Conservation (phyloP, 2,797 vertebrate genomes). For the Yasuhikotakia modesta region DNA sequence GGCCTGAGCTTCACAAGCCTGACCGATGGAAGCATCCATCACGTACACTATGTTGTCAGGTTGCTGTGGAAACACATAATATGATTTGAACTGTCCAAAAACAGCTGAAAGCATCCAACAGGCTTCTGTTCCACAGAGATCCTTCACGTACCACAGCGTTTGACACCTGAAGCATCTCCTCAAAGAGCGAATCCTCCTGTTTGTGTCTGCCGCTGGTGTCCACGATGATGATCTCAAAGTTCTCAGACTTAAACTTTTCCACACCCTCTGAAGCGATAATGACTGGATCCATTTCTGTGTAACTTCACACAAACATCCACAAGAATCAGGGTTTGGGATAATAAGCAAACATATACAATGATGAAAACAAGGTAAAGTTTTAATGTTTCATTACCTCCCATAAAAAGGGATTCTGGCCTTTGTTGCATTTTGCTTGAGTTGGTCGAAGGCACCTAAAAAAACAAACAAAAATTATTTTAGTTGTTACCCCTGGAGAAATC, state of each 20-base stretch:
- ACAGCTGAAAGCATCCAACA: neutral
- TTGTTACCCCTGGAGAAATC: neutral
- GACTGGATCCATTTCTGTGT: conserved; percentile 99
- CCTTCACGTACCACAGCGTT: conserved; percentile 91
- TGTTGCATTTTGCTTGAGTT: conserved; percentile 97
- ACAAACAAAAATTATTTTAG: neutral
- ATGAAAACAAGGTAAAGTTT: neutral
- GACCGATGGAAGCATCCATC: conserved; percentile 98
- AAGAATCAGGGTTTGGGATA: too few relatives aligned
- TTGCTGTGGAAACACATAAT: conserved; percentile 79
- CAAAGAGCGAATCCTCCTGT: conserved; percentile 96
- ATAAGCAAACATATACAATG: too few relatives aligned
- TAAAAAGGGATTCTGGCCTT: conserved; percentile 99
- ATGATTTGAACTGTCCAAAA: neutral
- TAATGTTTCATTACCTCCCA: conserved; percentile 81
- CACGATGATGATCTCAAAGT: conserved; percentile 99
- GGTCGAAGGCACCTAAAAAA: conserved; percentile 91
- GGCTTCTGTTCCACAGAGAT: neutral
- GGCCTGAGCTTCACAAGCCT: conserved; percentile 96
- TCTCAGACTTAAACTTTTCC: conserved; percentile 96
- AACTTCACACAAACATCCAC: conserved; percentile 72
- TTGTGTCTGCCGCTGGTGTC: conserved; percentile 99
- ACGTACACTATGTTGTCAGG: conserved; percentile 99
- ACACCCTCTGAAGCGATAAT: conserved; percentile 96
- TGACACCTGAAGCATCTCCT: conserved; percentile 98